Conservation (phyloP, 2,113 vertebrate genomes). For the Corvus hawaiiensis region DNA sequence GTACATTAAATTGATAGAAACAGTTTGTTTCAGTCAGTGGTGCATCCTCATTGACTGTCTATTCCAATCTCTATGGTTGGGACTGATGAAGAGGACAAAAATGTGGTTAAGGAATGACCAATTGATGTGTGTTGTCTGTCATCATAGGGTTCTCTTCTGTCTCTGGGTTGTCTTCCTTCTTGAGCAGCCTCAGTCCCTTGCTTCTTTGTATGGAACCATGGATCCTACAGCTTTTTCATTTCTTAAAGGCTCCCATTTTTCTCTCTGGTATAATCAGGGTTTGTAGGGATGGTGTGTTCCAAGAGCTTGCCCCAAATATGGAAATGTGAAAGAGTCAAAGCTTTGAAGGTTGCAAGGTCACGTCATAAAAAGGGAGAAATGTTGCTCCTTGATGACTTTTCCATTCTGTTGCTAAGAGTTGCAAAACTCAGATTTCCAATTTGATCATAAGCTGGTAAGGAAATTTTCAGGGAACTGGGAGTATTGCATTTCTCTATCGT, state of each 20-base stretch:
- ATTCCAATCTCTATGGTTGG: accelerated
- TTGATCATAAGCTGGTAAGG: background rate
- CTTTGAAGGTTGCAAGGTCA: background rate
- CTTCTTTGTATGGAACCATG: background rate
- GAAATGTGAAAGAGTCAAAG: background rate
- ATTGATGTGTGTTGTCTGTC: background rate
- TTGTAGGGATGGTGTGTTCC: background rate
- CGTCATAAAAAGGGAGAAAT: background rate
- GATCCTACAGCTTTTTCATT: background rate
- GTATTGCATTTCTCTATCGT: accelerated
- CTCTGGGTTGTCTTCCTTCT: background rate
- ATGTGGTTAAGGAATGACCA: background rate
- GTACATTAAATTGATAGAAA: background rate
- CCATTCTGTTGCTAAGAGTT: accelerated
- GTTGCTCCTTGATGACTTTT: background rate
- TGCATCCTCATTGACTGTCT: background rate
- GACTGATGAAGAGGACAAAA: background rate
- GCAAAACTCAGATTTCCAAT: background rate
- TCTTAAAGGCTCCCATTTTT: accelerated
- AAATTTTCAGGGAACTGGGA: background rate
- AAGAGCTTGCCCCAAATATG: background rate
- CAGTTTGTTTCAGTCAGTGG: background rate
- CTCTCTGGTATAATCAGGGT: background rate
- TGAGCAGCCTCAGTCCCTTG: background rate
- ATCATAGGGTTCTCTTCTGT: background rate